Conservation (phyloP, 2,797 vertebrate genomes). For the Chelon labrosus region DNA sequence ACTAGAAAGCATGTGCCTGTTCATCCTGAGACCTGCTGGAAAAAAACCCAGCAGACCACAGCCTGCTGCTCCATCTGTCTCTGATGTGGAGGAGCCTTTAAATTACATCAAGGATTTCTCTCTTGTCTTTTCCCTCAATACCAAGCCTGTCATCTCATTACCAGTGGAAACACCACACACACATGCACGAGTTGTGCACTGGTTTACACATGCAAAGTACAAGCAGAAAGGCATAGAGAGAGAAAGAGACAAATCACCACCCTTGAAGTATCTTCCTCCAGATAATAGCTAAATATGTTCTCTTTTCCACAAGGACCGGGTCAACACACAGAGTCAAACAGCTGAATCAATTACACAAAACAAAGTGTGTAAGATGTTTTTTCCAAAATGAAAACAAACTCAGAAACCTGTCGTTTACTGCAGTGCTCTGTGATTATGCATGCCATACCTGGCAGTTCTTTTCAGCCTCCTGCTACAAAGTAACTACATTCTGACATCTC, state of each 20-base stretch:
- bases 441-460: slow-evolving; percentile 44
- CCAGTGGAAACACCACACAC: slow-evolving; percentile 20
- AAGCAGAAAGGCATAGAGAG: background rate
- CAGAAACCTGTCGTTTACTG: slow-evolving; percentile 12
- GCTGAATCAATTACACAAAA: background rate
- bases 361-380: no score
- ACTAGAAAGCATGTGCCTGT: background rate
- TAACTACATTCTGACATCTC: background rate
- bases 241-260: background rate
- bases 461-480: slow-evolving; percentile 9
- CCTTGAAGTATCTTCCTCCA: slow-evolving; percentile 2
- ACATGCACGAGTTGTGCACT: background rate
- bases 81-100: slow-evolving; percentile 43
- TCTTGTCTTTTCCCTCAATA: slow-evolving; percentile 4
- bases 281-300: background rate
- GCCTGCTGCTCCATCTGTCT: slow-evolving; percentile 13
- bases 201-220: background rate
- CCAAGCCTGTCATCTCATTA: slow-evolving; percentile 40
- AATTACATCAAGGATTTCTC: slow-evolving; percentile 46
- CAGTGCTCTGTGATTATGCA: slow-evolving; percentile 53
- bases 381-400: slow-evolving; percentile 5
- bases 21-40: slow-evolving; percentile 6
- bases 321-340: background rate
- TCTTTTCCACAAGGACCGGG: background rate
- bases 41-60: slow-evolving; percentile 6